Base-by-base conservation (phyloP, 2,888 invertebrate genomes). In the Ormyrus labotus region DNA sequence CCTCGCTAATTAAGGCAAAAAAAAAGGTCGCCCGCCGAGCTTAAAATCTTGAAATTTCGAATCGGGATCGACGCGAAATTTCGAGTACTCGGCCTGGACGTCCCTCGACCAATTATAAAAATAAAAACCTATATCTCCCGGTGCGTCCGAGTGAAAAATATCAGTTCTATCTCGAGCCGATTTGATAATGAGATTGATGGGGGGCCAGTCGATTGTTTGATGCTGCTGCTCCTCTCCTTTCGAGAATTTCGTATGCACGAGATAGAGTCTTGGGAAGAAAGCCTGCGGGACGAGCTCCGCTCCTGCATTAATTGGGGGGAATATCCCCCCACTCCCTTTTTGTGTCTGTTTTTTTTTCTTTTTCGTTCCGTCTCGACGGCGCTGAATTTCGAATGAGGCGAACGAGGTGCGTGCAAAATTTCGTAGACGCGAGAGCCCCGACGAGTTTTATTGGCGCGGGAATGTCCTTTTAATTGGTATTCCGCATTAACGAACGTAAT, bases 121-220 rank as follows among this genome's bases (percentile, higher is more conserved):
- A 58, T n/a, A 72, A 58, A 19, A 74, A 74, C 69, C 50, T 69
- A 51, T 50, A 64, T 58, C 71, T 19, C 19, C 19, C 19, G 19
- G 58, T 34, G 47, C 67, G 9, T 45, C 11, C 51, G 19, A 61
- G 67, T 55, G 61, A 75, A 34, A 79, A 73, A 73, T 78, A 78
- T 78, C 55, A 34, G 63, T 8, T 50, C 45, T 53, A 47, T 11
- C 10, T 78, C 70, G 61, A 74, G 65, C 45, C 65, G 70, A 70
- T 74, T 81, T 78, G 74, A 78, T 78, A 81, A 74, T 74, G 74
- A 81, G 74, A 81, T 81, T 74, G 70, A 81, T 81, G 81, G 65
- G 19, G 19, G 65, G 74, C 63, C 72, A 13, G 34, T 67, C 61
- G 64, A 75, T 80, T 73, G 58, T 77, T 71, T 51, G 11, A 77